Conservation (phyloP, 2,888 invertebrate species). For the Tachina lurida region DNA sequence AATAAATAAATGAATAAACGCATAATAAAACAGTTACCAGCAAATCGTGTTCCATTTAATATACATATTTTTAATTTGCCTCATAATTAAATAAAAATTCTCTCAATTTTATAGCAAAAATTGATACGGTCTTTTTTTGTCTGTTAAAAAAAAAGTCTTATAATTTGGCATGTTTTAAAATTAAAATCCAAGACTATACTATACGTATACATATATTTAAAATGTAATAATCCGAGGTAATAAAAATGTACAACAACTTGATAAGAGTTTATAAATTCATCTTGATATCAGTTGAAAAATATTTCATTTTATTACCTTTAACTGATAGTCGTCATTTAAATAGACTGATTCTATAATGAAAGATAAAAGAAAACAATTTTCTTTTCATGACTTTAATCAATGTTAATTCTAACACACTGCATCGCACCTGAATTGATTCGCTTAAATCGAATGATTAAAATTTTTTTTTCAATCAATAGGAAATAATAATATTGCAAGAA, state of each 20-base stretch:
- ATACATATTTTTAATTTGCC: conserved; percentile 6
- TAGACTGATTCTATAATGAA: conserved; percentile 26
- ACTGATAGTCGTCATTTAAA: conserved; percentile 37
- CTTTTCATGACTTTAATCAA: neutral
- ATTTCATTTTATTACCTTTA: neutral
- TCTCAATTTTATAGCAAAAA: neutral
- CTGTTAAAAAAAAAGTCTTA: neutral
- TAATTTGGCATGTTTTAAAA: neutral
- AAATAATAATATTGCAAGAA: no score
- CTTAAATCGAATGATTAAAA: no score
- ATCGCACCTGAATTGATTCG: neutral
- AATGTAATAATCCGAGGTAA: neutral
- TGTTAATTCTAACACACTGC: conserved; percentile 16
- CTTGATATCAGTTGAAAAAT: conserved; percentile 1
- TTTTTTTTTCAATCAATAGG: no score
- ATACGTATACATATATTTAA: neutral
- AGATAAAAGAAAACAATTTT: neutral
- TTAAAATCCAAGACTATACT: neutral
- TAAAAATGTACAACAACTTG: conserved; percentile 14
- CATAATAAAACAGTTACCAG: conserved; percentile 20
- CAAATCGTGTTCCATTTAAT: conserved; percentile 13
- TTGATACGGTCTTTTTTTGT: neutral
- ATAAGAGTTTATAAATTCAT: conserved; percentile 1
- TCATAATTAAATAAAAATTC: neutral
- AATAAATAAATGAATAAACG: conserved; percentile 5